phyloP scores from a whole-genome alignment of 2,888 invertebrate species.

The Linnaemya vulpina region DNA sequence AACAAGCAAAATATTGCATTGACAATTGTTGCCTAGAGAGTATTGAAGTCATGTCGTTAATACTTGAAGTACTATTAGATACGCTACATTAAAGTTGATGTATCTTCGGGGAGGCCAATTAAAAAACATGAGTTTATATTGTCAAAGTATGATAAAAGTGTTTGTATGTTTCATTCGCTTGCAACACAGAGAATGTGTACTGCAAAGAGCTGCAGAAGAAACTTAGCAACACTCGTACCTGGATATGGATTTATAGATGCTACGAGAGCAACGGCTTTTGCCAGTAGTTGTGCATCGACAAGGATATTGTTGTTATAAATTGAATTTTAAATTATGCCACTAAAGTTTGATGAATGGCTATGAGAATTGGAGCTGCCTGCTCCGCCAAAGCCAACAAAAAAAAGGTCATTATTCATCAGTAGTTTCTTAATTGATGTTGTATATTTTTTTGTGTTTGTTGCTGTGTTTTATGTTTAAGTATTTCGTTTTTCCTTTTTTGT shows the following conservation, averaged over 20 bases:
- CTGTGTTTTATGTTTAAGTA: neutral
- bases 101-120: conserved; percentile 71
- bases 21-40: conserved; percentile 61
- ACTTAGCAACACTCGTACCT: neutral
- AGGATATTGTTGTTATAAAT: conserved; percentile 70
- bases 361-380: conserved; percentile 43
- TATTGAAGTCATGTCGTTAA: conserved; percentile 69
- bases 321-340: conserved; percentile 70
- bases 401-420: conserved; percentile 68
- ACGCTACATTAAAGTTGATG: conserved; percentile 72
- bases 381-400: neutral
- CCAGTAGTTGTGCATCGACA: conserved; percentile 44
- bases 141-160: conserved; percentile 64
- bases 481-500: conserved; percentile 25
- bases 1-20: conserved; percentile 20
- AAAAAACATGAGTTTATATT: conserved; percentile 70
- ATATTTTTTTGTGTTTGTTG: neutral
- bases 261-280: neutral
- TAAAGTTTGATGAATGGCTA: conserved; percentile 55
- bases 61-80: conserved; percentile 71
- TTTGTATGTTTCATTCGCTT: conserved; percentile 15
- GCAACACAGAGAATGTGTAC: neutral
- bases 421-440: conserved; percentile 40
- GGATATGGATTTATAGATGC: conserved; percentile 11
- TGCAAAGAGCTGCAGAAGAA: conserved; percentile 10